Percentiles rank a stretch among this genome's conserved stretches.
Conservation (phyloP, 2,113 vertebrate species). For the Macquaria ambigua region DNA sequence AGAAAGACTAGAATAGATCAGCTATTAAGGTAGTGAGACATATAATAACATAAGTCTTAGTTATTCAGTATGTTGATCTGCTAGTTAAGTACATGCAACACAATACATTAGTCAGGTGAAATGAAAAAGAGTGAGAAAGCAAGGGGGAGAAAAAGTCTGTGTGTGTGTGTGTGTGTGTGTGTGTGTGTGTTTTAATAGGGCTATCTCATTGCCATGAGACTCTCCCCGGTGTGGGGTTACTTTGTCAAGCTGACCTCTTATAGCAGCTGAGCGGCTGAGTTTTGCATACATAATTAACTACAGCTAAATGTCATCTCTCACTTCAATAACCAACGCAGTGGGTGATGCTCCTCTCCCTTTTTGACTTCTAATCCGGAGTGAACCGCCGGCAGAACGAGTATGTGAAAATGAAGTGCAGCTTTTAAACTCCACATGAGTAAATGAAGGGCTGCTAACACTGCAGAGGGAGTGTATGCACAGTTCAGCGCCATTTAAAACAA, state of each 20-base stretch:
- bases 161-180: conserved; percentile 21
- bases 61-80: conserved; percentile 22
- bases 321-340: conserved; percentile 80
- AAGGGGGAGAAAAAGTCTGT: conserved; percentile 11
- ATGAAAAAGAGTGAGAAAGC: conserved; percentile 44
- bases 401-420: conserved; percentile 71
- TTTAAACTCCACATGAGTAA: conserved; percentile 61
- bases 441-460: conserved; percentile 41
- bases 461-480: conserved; percentile 22
- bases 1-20: neutral
- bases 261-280: conserved; percentile 78
- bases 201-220: conserved; percentile 71
- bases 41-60: conserved; percentile 1
- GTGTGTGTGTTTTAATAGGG: conserved; percentile 78
- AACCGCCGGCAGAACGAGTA: conserved; percentile 56
- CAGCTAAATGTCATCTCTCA: conserved; percentile 84
- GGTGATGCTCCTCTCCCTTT: conserved; percentile 76
- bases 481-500: conserved; percentile 62
- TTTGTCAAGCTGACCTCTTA: conserved; percentile 83
- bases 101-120: conserved; percentile 41
- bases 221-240: conserved; percentile 80
- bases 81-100: conserved; percentile 32
- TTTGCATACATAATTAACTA: conserved; percentile 86
- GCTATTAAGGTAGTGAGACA: neutral
- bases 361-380: conserved; percentile 72